Conservation (phyloP, 2,888 invertebrate species). For the Aphodius granarius region DNA sequence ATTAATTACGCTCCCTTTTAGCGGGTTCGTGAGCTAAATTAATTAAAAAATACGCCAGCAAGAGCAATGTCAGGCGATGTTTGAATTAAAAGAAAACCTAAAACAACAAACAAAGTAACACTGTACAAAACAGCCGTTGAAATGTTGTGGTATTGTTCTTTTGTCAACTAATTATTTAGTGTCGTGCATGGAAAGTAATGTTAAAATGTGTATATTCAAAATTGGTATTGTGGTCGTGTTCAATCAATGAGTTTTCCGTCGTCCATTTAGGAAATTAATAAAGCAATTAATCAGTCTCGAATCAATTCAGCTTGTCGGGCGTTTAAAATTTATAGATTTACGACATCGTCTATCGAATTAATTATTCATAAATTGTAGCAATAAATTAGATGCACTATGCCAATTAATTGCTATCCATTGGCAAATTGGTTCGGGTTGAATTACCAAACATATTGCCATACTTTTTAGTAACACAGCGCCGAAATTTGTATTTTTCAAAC, state of each 20-base stretch:
- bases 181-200: too few species aligned
- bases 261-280: slow-evolving; percentile 11
- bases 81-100: slow-evolving; percentile 21
- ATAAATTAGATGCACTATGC: slow-evolving; percentile 1
- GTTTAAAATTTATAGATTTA: slow-evolving; percentile 9
- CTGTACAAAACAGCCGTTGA: neutral
- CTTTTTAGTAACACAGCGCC: too few species aligned
- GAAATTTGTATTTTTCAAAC: too few species aligned
- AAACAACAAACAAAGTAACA: neutral
- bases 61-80: slow-evolving; percentile 19
- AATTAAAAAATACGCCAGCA: slow-evolving; percentile 19
- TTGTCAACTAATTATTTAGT: too few species aligned
- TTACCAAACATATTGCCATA: neutral
- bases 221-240: neutral
- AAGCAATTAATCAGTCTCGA: slow-evolving; percentile 8
- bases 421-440: neutral
- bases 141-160: neutral
- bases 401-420: neutral
- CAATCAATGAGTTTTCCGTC: neutral
- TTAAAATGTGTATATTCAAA: neutral
- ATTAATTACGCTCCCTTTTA: slow-evolving; percentile 16
- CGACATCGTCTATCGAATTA: neutral
- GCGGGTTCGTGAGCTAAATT: slow-evolving; percentile 24
- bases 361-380: slow-evolving; percentile 4
- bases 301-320: slow-evolving; percentile 8